These are phyloP conservation scores for Cheilosia variabilis DNA, from an alignment of 2,888 invertebrate species.

Conservation along the genomic window DNA sequence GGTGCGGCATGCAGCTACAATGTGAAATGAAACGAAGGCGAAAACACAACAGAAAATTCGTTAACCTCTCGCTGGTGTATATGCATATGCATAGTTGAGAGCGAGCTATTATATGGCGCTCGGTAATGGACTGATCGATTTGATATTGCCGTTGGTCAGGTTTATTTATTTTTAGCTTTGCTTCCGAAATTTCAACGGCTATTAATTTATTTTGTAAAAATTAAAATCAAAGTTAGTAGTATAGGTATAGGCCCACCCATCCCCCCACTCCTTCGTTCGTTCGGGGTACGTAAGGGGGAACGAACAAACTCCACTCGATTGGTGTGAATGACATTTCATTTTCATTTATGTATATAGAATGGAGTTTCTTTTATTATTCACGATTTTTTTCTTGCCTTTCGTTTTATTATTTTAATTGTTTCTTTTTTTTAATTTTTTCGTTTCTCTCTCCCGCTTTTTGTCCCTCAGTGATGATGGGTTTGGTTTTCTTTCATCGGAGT, in stretches of 20 bases:
- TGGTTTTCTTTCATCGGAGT: conserved; percentile 61
- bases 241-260: too few species aligned
- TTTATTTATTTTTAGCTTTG: conserved; percentile 30
- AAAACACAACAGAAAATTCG: conserved; percentile 57
- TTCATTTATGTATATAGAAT: conserved; percentile 57
- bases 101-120: conserved; percentile 12
- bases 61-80: conserved; percentile 41
- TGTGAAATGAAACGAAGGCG: conserved; percentile 68
- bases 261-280: too few species aligned
- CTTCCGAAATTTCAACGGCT: not conserved
- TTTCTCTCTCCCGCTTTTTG: conserved; percentile 15
- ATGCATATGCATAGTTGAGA: not conserved
- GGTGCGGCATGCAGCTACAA: conserved; percentile 19
- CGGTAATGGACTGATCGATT: conserved; percentile 26
- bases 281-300: conserved; percentile 40
- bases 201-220: not conserved
- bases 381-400: conserved; percentile 71
- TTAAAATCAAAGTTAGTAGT: not conserved
- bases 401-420: conserved; percentile 67
- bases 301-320: conserved; percentile 55
- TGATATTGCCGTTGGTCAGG: conserved; percentile 70
- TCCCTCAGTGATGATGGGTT: not conserved
- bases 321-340: conserved; percentile 75
- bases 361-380: conserved; percentile 62
- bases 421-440: conserved; percentile 9